Evolutionary conservation across 1,140 invertebrate species (phyloP), one percentile per base, ranked within the genome.

Genomic region (Diorhabda carinulata): DNA sequence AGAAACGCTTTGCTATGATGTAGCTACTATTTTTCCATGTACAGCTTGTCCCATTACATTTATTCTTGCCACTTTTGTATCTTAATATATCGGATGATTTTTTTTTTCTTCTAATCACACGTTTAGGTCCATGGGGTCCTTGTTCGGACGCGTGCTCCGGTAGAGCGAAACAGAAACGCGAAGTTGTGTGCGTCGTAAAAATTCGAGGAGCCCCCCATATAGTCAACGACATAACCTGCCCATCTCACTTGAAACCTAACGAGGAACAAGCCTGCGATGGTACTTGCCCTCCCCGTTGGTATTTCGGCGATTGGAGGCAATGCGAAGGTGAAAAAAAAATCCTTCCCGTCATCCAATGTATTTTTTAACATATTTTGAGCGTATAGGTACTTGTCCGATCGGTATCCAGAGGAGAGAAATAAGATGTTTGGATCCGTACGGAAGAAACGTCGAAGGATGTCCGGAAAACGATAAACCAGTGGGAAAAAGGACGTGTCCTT

Each of bases 341-440:
- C 25, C 25, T 1, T 25, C 25, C 25, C 25, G 2, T 25, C 25
- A 25, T 25, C 25, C 25, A 25, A 25, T 25, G 25, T 25, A 25
- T 25, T 25, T 25, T 25, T 25, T 25, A 25, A 25, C 25, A 25
- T 25, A 25, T 25, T 25, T 25, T 25, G 25, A 25, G 25, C 25
- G 9, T 63, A 42, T 44, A 44, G 42, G 77, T 70, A 76, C 79
- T 5, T 89, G 89, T 75, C 87, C 86, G 56, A 82, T 83, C 45
- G 89, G 89, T 5, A 76, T 82, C 3, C 89, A 91, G 76, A 84
- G 82, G 60, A 76, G 89, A 72, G 82, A 87, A 67, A 83, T 90
- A 1, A 82, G 80, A 68, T 91, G 89, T 78, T 67, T 90, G 64
- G 84, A 86, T 72, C 79, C 81, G 45, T 79, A 86, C 42, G 79